Percentiles rank a stretch among this genome's conserved stretches.
Evolutionary conservation across 37 sponge, comb jelly and placozoan genomes (phyloP).

Genomic region (Axinella damicornis): DNA sequence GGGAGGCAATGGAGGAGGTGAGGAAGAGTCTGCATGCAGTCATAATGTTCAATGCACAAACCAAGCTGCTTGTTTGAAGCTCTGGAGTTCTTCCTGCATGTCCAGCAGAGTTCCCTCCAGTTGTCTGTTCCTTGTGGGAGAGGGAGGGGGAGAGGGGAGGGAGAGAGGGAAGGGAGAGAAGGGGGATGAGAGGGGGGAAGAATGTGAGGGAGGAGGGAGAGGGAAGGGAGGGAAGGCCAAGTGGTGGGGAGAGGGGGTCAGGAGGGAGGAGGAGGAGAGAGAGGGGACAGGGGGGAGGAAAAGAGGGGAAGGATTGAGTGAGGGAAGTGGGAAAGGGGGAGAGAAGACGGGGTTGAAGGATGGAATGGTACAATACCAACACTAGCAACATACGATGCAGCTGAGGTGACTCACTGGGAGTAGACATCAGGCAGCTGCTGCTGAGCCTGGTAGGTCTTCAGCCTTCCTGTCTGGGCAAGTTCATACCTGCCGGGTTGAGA

Average conservation of each 20-base stretch:
- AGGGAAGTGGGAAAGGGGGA: too few relatives aligned
- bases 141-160: too few relatives aligned
- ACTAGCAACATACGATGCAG: too few relatives aligned
- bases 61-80: slow-evolving; percentile 68
- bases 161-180: neutral
- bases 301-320: too few relatives aligned
- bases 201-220: too few relatives aligned
- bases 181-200: neutral
- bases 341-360: too few relatives aligned
- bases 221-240: too few relatives aligned
- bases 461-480: slow-evolving; percentile 23
- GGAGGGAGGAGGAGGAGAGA: too few relatives aligned
- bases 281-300: too few relatives aligned
- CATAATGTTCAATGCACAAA: slow-evolving; percentile 4
- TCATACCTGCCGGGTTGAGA: slow-evolving; percentile 57
- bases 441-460: slow-evolving; percentile 24
- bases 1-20: neutral
- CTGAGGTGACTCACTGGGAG: slow-evolving; percentile 60
- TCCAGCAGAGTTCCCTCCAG: slow-evolving; percentile 70
- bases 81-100: slow-evolving; percentile 57
- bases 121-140: slow-evolving; percentile 57
- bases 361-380: too few relatives aligned
- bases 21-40: neutral
- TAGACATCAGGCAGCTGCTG: slow-evolving; percentile 73
- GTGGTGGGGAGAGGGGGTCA: neutral